Evolutionary conservation across 2,888 invertebrate species (phyloP).

Genomic region (Clanis bilineata): DNA sequence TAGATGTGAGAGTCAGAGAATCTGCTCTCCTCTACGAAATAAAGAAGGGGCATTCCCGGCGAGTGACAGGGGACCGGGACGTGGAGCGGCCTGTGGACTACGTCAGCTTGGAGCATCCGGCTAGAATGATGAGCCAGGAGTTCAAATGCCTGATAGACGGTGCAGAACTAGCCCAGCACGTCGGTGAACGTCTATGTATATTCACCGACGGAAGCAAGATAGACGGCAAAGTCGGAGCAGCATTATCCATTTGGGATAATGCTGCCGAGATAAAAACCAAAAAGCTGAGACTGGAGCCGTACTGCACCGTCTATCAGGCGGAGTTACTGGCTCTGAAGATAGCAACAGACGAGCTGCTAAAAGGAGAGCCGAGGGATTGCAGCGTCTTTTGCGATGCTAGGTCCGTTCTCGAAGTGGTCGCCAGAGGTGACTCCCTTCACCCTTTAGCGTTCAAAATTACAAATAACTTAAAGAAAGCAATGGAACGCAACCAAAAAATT

Average conservation of each 20-base stretch:
- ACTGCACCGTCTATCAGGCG: conserved; percentile 9
- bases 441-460: background rate
- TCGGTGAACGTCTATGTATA: background rate
- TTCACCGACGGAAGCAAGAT: conserved; percentile 28
- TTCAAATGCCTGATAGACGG: background rate
- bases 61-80: background rate
- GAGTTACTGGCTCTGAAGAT: background rate
- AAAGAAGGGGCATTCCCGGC: background rate
- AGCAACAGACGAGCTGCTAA: conserved; percentile 3
- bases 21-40: background rate
- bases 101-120: background rate
- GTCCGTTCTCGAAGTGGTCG: conserved; percentile 16
- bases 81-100: background rate
- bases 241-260: too few species aligned
- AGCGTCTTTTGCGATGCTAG: conserved; percentile 22
- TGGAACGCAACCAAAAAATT: background rate
- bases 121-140: background rate
- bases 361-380: background rate
- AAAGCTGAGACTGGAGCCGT: conserved; percentile 15
- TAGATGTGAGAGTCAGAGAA: background rate
- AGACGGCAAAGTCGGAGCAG: conserved; percentile 20
- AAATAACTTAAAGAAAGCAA: background rate
- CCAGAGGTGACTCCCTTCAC: background rate
- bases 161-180: background rate
- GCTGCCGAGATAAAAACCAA: too few species aligned